Base-by-base conservation (phyloP, 2,797 vertebrate genomes). In the Lateolabrax maculatus region DNA sequence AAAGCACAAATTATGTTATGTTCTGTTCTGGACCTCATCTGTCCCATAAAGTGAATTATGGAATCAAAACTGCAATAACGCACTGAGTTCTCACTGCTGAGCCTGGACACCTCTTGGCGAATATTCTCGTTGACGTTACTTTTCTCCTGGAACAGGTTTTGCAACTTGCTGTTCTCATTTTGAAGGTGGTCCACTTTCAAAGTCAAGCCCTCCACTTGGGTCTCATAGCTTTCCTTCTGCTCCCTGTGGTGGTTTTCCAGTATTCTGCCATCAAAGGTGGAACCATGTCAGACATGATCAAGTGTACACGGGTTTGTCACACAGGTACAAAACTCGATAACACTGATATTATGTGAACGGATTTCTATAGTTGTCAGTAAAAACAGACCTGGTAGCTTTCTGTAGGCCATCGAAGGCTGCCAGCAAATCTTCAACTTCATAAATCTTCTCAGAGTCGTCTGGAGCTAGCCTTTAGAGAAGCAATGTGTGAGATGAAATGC, bases 31-130 rank as follows among this genome's bases (percentile, higher is more conserved):
- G 36, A 72, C 21, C 10, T 37, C 7, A 39, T 53, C 39, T 3
- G 1, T 25, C 21, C 9, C 3, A 8, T n/a, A 0, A 27, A 23
- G 31, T 2, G 0, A 53, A 23, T 9, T 2, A 19, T 21, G 3
- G 9, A 39, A 27, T 19, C 6, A 62, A 29, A 4, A 46, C 7
- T 9, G 16, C 25, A 55, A 27, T 1, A 19, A 67, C 84, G 0
- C 91, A 99, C 98, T 89, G 96, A 93, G 87, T 99, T 99, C 89
- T 99, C 98, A 9, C 94, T 93, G 4, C 95, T 97, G 12, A 99
- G 95, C 53, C 97, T 94, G 74, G 95, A 93, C 51, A 99, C 95
- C 87, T 99, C 97, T 5, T 97, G 96, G 46, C 93, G 93, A 80
- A 99, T 97, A 18, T 89, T 93, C 76, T 98, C 96, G 3, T 96